phyloP scores from a whole-genome alignment of 2,113 vertebrate genomes.

The Felis chaus region DNA sequence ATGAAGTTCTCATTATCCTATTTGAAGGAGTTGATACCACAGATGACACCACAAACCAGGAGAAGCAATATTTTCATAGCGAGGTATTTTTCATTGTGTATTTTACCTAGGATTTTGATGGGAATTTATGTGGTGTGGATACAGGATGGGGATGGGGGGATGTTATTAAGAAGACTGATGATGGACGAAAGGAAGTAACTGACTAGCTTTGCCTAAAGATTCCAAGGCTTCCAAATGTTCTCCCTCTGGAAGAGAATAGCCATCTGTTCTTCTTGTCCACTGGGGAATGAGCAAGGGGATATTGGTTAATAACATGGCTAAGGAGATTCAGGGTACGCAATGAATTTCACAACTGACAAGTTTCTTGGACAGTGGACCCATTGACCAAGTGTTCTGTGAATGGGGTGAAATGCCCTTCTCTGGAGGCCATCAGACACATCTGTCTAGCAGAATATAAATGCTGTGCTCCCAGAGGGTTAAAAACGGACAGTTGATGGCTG shows the following conservation, averaged over 20 bases:
- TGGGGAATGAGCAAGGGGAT: constrained; percentile 17
- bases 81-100: neutral
- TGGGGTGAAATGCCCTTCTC: constrained; percentile 59
- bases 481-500: constrained; percentile 25
- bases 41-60: neutral
- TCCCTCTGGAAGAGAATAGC: constrained; percentile 21
- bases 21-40: neutral
- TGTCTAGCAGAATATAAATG: constrained; percentile 58
- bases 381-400: constrained; percentile 59
- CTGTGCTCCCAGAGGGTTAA: constrained; percentile 9
- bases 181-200: constrained; percentile 47
- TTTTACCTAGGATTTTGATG: constrained; percentile 48
- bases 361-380: constrained; percentile 56
- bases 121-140: constrained; percentile 62
- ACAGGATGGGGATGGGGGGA: neutral
- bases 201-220: constrained; percentile 17
- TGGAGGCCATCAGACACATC: constrained; percentile 51
- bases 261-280: constrained; percentile 59
- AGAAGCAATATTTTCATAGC: neutral
- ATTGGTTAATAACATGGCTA: constrained; percentile 33
- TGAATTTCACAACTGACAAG: constrained; percentile 66
- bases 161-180: constrained; percentile 49
- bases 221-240: neutral
- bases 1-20: neutral
- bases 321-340: constrained; percentile 46